Evolutionary conservation across 2,113 vertebrate genomes (phyloP).

Genomic region (Otolemur garnettii): DNA sequence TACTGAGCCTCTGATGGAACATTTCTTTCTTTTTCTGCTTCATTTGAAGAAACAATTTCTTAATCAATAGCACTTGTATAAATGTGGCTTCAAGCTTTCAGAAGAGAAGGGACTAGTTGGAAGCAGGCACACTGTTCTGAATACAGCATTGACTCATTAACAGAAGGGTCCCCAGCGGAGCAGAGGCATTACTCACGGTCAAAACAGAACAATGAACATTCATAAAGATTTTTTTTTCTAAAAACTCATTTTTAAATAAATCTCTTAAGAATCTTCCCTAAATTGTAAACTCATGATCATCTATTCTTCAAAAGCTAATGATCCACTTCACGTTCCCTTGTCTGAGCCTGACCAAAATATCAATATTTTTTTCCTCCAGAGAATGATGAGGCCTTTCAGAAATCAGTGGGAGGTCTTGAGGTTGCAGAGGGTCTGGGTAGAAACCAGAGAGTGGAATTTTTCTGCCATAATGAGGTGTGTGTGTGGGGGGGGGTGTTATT

Average conservation of each 20-base stretch:
- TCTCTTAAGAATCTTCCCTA: conserved; percentile 25
- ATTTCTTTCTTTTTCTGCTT: not conserved
- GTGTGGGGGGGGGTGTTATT: too few species aligned
- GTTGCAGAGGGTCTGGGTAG: not conserved
- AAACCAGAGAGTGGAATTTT: not conserved
- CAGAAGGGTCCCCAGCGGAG: conserved; percentile 19
- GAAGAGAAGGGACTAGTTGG: conserved; percentile 35
- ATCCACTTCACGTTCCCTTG: not conserved
- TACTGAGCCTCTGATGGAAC: not conserved
- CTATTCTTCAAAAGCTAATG: not conserved
- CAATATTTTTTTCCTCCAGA: not conserved
- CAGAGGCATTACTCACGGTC: not conserved
- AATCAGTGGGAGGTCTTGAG: not conserved
- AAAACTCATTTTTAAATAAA: conserved; percentile 34
- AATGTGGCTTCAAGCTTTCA: conserved; percentile 68
- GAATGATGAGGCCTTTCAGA: not conserved
- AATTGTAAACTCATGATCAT: not conserved
- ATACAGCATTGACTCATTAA: conserved; percentile 57
- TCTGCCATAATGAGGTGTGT: not conserved
- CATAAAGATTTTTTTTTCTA: conserved; percentile 26
- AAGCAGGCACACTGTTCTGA: conserved; percentile 32
- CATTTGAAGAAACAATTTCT: conserved; percentile 65
- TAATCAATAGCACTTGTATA: conserved; percentile 54
- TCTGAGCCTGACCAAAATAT: not conserved
- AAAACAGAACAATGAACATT: not conserved